phyloP scores from a whole-genome alignment of 2,888 invertebrate species.

The Drosophila mulleri region DNA sequence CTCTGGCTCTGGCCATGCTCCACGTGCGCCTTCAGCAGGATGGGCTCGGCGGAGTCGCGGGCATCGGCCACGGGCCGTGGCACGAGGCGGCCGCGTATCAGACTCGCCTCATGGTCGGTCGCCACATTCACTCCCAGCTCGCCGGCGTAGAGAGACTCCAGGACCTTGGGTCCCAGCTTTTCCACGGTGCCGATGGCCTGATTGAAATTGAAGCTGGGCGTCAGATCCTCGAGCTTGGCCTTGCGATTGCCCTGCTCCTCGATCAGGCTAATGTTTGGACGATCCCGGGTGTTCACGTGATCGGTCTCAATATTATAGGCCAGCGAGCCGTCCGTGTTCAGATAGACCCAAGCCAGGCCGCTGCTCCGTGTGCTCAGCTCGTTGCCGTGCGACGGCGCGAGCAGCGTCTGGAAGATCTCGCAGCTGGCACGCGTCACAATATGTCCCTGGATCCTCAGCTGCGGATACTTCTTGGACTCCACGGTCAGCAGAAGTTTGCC shows the following conservation, averaged over 20 bases:
- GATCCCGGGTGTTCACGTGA: slow-evolving; percentile 87
- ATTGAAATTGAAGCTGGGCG: slow-evolving; percentile 87
- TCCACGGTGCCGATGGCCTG: slow-evolving; percentile 91
- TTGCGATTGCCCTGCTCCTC: slow-evolving; percentile 90
- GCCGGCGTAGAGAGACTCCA: slow-evolving; percentile 93
- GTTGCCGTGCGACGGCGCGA: slow-evolving; percentile 87
- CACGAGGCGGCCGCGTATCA: slow-evolving; percentile 89
- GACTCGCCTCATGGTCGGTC: slow-evolving; percentile 86
- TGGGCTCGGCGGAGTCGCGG: slow-evolving; percentile 89
- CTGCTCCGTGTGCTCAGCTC: slow-evolving; percentile 86
- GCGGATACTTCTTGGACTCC: slow-evolving; percentile 89
- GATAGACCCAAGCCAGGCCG: slow-evolving; percentile 92
- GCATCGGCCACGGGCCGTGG: slow-evolving; percentile 91
- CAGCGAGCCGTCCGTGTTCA: slow-evolving; percentile 91
- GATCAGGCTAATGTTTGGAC: slow-evolving; percentile 89
- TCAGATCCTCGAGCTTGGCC: slow-evolving; percentile 91
- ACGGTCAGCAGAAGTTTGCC: slow-evolving; percentile 91
- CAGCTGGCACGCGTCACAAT: slow-evolving; percentile 91
- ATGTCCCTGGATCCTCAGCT: slow-evolving; percentile 89
- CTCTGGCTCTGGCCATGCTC: slow-evolving; percentile 71
- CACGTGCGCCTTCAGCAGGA: slow-evolving; percentile 87
- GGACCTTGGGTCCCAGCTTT: slow-evolving; percentile 91
- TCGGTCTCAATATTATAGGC: slow-evolving; percentile 91
- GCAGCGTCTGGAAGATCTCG: slow-evolving; percentile 91
- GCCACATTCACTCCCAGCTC: slow-evolving; percentile 92